A percentile compares a stretch with the other conserved stretches of the same genome.
Conservation (phyloP, 2,888 invertebrate species). For the Drosophila multiciliata region DNA sequence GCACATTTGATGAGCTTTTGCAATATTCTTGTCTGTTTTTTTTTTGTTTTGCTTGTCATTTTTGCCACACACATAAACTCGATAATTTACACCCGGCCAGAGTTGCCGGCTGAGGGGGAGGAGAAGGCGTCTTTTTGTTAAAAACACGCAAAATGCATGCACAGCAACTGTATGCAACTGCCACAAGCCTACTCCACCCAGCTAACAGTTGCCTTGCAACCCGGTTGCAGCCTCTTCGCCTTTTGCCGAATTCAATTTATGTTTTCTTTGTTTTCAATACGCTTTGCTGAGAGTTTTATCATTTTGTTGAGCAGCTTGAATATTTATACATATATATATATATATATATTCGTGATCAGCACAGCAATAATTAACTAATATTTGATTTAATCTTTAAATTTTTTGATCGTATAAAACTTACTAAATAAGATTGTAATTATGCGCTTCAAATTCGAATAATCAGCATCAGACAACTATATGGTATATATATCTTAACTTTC, state of each 20-base stretch:
- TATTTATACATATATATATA: too few species aligned
- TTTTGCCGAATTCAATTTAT: slow-evolving; percentile 37
- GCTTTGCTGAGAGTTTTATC: neutral
- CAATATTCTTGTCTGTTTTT: slow-evolving; percentile 32
- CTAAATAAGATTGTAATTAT: neutral
- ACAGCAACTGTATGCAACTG: slow-evolving; percentile 1
- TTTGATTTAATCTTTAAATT: neutral
- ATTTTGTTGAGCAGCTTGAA: neutral
- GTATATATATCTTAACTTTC: neutral
- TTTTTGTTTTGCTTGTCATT: slow-evolving; percentile 55
- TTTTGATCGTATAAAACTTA: neutral
- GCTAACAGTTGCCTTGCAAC: neutral
- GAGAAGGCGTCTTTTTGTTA: neutral
- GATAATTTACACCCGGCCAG: slow-evolving; percentile 58
- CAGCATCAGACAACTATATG: neutral
- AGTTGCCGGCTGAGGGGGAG: neutral
- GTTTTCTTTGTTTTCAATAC: neutral
- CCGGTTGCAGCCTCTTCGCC: neutral
- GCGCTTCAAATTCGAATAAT: neutral
- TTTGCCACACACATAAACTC: slow-evolving; percentile 68
- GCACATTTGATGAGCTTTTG: slow-evolving; percentile 57
- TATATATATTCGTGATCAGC: neutral
- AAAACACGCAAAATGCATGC: slow-evolving; percentile 21
- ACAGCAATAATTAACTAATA: neutral
- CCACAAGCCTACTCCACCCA: neutral